Conservation (phyloP, 1,140 invertebrate genomes). For the Araneus ventricosus region DNA sequence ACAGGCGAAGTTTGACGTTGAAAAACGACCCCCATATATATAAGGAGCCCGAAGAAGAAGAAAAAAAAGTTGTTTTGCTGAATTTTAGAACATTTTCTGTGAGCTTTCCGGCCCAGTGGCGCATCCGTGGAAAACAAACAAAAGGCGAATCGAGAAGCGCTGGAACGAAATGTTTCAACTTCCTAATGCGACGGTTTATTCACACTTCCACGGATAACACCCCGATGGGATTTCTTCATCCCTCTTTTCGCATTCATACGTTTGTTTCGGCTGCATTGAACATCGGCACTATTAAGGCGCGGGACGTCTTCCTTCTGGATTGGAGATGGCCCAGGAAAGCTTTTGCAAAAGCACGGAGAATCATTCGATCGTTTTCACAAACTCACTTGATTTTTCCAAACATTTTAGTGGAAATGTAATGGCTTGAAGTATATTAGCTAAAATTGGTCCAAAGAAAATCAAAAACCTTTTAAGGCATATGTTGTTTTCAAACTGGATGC, state of each 20-base stretch:
- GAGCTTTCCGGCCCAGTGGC: conserved; percentile 47
- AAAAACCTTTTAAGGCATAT: no score
- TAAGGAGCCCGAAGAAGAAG: background rate
- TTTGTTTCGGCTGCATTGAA: no score
- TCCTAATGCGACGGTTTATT: background rate
- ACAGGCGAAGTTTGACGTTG: conserved; percentile 68
- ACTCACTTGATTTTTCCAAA: no score
- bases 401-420: no score
- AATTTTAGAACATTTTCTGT: conserved; percentile 54
- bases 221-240: background rate
- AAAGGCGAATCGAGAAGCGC: background rate
- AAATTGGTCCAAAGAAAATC: no score
- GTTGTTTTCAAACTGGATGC: no score
- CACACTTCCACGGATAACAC: background rate
- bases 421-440: no score
- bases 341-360: no score
- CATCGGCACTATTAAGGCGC: no score
- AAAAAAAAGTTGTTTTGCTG: conserved; percentile 42
- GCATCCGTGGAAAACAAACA: conserved; percentile 23
- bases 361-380: no score
- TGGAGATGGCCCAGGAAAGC: no score
- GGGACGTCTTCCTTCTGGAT: no score
- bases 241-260: background rate
- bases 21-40: conserved; percentile 51
- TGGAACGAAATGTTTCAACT: background rate